phyloP scores from a whole-genome alignment of 1,140 invertebrate genomes.

The Andricus grossulariae region DNA sequence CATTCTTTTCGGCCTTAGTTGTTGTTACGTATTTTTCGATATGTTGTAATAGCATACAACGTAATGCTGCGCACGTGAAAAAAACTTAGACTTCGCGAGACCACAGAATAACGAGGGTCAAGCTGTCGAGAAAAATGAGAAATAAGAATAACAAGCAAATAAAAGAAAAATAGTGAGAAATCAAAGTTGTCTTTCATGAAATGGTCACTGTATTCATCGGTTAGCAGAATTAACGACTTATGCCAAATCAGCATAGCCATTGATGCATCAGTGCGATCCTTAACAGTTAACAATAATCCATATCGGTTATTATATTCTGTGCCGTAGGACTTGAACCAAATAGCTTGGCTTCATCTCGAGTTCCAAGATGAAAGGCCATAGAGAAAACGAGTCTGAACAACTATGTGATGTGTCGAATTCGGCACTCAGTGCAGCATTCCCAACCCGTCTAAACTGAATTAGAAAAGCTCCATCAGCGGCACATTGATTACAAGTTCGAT shows the following conservation, averaged over 20 bases:
- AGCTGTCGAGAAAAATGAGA: slow-evolving; percentile 36
- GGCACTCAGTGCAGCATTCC: slow-evolving; percentile 53
- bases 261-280: slow-evolving; percentile 70
- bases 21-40: slow-evolving; percentile 50
- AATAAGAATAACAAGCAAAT: neutral
- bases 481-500: slow-evolving; percentile 37
- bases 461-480: slow-evolving; percentile 41
- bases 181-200: slow-evolving; percentile 68
- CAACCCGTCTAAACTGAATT: slow-evolving; percentile 45
- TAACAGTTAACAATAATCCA: slow-evolving; percentile 56
- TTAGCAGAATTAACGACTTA: slow-evolving; percentile 46
- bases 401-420: slow-evolving; percentile 57
- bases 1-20: slow-evolving; percentile 57
- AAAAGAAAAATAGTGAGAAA: slow-evolving; percentile 34
- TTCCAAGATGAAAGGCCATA: slow-evolving; percentile 69
- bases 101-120: slow-evolving; percentile 74
- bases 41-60: slow-evolving; percentile 34
- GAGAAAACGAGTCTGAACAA: slow-evolving; percentile 61
- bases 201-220: slow-evolving; percentile 76
- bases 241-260: slow-evolving; percentile 69
- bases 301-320: slow-evolving; percentile 69
- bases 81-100: slow-evolving; percentile 48
- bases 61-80: slow-evolving; percentile 38
- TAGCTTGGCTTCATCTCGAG: slow-evolving; percentile 71
- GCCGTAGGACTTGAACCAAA: slow-evolving; percentile 74